Base-by-base conservation (phyloP, 2,113 vertebrate genomes). In the Tragelaphus buxtoni region DNA sequence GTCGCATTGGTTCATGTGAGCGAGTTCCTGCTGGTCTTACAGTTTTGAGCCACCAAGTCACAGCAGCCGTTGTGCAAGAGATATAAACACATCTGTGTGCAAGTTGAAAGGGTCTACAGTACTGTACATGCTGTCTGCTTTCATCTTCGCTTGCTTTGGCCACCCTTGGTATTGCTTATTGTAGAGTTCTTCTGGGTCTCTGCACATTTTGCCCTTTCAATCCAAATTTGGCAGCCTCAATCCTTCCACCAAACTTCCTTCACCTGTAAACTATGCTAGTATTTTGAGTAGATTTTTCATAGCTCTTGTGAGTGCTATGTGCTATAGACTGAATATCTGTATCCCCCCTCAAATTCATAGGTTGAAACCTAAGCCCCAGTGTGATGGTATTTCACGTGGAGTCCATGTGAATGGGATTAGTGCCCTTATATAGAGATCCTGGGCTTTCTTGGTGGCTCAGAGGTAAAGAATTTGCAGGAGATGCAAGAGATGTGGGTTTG, bases 71-170 rank as follows among this genome's bases (percentile, higher is more conserved):
- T 4, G 30, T 18, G 14, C 35, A 53, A 7, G 35, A 32, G 14
- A 35, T 35, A 61, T 6, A 30, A 72, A 56, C 16, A 69, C 17
- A 88, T 55, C 9, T 32, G 42, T 10, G 5, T 2, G 35, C n/a
- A 63, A 80, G 84, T 4, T 42, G n/a, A 18, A 39, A 49, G 56
- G 30, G 13, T 18, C 4, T 7, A 1, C 0, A 51, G 90, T 28
- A 14, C 7, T 8, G 17, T 10, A 3, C 1, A 1, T 1, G 51
- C 5, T 11, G 17, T 7, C 58, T 42, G 18, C 28, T 56, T 32
- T 88, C 76, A 5, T 76, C 28, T 45, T 30, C 35, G 26, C 20
- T 84, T 39, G 74, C 53, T 58, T 8, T 69, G 83, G 72, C 55
- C 35, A 51, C 9, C 53, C 74, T 69, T 91, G 42, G 58, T 88